A percentile compares a stretch with the other conserved stretches of the same genome.
Conservation (phyloP, 2,797 vertebrate genomes). For the Clamator glandarius region DNA sequence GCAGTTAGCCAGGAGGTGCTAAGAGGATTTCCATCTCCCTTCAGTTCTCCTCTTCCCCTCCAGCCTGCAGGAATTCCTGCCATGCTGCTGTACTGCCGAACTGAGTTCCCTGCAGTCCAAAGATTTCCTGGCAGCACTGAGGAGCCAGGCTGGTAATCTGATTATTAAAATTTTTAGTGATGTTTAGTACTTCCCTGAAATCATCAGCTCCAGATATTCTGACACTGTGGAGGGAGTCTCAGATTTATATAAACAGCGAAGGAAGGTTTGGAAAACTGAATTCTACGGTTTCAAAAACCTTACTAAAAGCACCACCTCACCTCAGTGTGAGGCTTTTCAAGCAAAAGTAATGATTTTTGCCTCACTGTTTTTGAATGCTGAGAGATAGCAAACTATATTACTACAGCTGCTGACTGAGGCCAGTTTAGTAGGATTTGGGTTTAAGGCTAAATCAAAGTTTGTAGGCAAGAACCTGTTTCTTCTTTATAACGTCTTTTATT, state of each 20-base stretch:
- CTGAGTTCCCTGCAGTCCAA: neutral
- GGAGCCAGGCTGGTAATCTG: neutral
- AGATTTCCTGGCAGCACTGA: neutral
- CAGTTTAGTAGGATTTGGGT: neutral
- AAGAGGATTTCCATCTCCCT: neutral
- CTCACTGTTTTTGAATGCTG: neutral
- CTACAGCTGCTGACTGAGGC: neutral
- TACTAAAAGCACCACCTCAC: neutral
- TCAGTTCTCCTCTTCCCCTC: neutral
- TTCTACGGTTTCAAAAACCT: neutral
- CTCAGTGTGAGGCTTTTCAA: neutral
- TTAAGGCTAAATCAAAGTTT: neutral
- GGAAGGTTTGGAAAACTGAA: neutral
- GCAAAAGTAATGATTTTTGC: neutral
- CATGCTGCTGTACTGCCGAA: neutral
- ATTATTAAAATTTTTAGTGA: neutral
- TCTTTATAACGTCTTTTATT: neutral
- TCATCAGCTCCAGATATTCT: neutral
- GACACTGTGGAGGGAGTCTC: neutral
- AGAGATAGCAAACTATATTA: neutral
- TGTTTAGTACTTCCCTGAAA: neutral
- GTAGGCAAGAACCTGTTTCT: neutral
- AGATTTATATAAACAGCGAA: neutral
- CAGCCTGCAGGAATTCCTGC: neutral
- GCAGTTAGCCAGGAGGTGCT: neutral